phyloP scores from a whole-genome alignment of 2,113 vertebrate genomes.

The Macrotus californicus region DNA sequence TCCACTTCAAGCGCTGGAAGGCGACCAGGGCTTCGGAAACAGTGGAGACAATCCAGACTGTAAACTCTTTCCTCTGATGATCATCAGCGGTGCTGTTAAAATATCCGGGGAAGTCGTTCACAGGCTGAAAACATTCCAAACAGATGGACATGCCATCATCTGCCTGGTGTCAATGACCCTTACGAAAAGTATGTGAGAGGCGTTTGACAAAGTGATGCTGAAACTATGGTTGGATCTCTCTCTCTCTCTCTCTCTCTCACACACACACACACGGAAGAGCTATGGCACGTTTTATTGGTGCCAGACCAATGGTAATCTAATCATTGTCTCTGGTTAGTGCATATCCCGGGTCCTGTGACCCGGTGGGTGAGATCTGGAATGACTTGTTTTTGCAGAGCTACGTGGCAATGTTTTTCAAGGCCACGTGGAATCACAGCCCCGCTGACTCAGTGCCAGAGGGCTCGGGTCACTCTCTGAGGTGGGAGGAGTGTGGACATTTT shows the following conservation, averaged over 20 bases:
- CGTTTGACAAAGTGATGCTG: slow-evolving; percentile 30
- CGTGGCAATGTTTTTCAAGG: slow-evolving; percentile 62
- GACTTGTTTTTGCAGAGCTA: slow-evolving; percentile 55
- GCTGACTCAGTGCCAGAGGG: neutral
- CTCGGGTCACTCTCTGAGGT: neutral
- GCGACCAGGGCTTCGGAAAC: neutral
- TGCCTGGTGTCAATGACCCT: neutral
- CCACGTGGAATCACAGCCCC: slow-evolving; percentile 53
- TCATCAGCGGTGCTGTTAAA: neutral
- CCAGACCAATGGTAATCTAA: slow-evolving; percentile 30
- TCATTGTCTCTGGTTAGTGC: slow-evolving; percentile 50
- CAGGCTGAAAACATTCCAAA: neutral
- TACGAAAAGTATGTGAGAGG: neutral
- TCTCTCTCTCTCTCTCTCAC: neutral
- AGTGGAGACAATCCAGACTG: neutral
- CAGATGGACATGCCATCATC: neutral
- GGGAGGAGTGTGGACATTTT: neutral
- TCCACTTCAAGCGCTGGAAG: neutral
- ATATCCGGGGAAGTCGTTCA: neutral
- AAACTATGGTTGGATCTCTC: slow-evolving; percentile 25
- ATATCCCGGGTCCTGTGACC: slow-evolving; percentile 59
- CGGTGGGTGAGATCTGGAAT: slow-evolving; percentile 47
- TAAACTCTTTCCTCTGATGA: neutral
- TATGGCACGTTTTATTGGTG: slow-evolving; percentile 29
- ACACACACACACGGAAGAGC: slow-evolving; percentile 23